Conservation (phyloP, 2,888 invertebrate genomes). For the Andrena hattorfiana region DNA sequence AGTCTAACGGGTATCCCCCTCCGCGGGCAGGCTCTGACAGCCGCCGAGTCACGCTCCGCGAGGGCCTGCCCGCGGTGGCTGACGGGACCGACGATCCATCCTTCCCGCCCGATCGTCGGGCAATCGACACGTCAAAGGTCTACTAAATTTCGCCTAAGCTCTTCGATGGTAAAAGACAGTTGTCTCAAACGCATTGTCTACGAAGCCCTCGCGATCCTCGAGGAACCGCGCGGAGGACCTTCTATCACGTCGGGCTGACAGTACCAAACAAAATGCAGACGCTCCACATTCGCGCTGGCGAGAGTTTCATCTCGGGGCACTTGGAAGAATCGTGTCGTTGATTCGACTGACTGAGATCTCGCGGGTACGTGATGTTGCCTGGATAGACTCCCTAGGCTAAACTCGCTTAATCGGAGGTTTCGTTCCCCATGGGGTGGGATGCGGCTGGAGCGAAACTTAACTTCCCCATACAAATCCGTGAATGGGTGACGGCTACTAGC, state of each 20-base stretch:
- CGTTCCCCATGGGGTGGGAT: neutral
- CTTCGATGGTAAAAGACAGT: slow-evolving; percentile 56
- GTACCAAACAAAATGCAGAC: slow-evolving; percentile 23
- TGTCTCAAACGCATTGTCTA: slow-evolving; percentile 17
- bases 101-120: slow-evolving; percentile 15
- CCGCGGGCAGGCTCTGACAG: neutral
- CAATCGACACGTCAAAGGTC: slow-evolving; percentile 45
- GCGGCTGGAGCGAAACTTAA: neutral
- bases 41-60: neutral
- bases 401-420: neutral
- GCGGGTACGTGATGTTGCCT: neutral
- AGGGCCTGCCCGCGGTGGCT: neutral
- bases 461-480: neutral
- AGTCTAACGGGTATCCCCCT: neutral
- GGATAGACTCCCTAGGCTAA: neutral
- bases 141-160: slow-evolving; percentile 62
- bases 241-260: slow-evolving; percentile 36
- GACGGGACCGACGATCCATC: neutral
- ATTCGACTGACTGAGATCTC: slow-evolving; percentile 4
- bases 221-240: slow-evolving; percentile 20
- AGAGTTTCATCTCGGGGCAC: neutral
- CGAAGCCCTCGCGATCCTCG: slow-evolving; percentile 9
- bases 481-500: slow-evolving; percentile 9
- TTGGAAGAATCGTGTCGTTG: neutral
- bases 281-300: neutral